Evolutionary conservation across 2,888 invertebrate genomes (phyloP), one percentile per base, ranked within the genome.

Genomic region (Orthosia incerta): DNA sequence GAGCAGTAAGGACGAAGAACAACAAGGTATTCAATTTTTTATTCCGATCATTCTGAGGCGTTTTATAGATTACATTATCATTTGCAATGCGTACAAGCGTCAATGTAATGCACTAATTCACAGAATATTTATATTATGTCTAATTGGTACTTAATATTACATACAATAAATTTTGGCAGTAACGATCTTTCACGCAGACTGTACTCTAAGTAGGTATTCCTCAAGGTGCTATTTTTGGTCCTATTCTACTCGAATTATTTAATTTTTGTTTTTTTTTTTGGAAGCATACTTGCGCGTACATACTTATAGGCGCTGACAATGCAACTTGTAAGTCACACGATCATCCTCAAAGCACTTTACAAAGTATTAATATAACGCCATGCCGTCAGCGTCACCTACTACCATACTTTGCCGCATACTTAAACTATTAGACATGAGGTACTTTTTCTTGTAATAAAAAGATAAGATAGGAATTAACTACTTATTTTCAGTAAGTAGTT

Each of bases 401-500:
- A 16, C 39, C 9, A 23, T 20, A 53, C 15, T 55, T 39, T 26
- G 45, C 15, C 18, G 59, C 68, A 75, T 68, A 55, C 53, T 67
- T 59, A 60, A 60, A 53, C 26, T 55, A 53, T 74, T 57, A 48
- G 53, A 18, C 15, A 15, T n/a, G 15, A 12, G 60, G 20, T 31
- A 48, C 13, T 20, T 68, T 59, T 74, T 48, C n/a, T 48, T 39
- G 51, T 46, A 26, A 51, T 67, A 60, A 53, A 63, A 48, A 68
- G 74, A 74, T 74, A 76, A 68, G 74, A 60, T 60, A 74, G 12
- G 53, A 51, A 48, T 68, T 53, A 39, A 68, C 59, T 76, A 60
- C 53, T 53, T 59, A 48, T 51, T 60, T 75, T 26, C 59, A 57
- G 23, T 46, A 51, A n/a, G 67, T 75, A 68, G 46, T 39, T 75